phyloP scores from a whole-genome alignment of 1,140 invertebrate species.

The Neodiprion pinetum region DNA sequence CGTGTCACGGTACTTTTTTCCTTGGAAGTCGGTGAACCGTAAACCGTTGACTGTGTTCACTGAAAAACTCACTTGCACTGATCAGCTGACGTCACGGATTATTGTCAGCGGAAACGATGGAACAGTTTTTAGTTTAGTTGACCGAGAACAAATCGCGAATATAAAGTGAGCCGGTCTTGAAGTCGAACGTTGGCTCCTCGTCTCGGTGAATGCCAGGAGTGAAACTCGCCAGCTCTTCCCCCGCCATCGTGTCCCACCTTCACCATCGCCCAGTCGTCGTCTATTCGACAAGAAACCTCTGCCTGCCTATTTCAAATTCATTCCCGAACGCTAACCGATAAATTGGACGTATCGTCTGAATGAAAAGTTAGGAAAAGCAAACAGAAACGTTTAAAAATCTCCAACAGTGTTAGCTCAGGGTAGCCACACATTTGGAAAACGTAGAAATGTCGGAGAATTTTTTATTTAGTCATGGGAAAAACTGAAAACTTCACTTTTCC shows the following conservation, averaged over 20 bases:
- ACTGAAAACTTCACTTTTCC: no score
- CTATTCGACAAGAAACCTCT: constrained; percentile 13
- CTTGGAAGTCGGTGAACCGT: no score
- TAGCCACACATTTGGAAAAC: no score
- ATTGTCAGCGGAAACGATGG: not conserved
- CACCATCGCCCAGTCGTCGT: constrained; percentile 28
- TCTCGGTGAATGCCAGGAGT: constrained; percentile 45
- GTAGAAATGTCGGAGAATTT: no score
- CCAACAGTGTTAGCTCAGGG: no score
- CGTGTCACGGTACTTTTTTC: no score
- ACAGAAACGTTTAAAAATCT: no score
- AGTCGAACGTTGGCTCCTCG: constrained; percentile 32
- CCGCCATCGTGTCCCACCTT: constrained; percentile 47
- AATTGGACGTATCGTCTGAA: no score
- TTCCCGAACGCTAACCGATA: no score
- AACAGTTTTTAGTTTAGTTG: not conserved
- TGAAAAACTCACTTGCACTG: not conserved
- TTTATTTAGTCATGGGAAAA: no score
- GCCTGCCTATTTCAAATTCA: no score
- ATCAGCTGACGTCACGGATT: not conserved
- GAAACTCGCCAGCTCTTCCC: constrained; percentile 47
- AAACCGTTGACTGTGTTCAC: not conserved
- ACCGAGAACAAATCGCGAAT: not conserved
- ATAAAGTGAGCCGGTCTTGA: constrained; percentile 27
- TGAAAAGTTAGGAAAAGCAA: no score